phyloP scores from a whole-genome alignment of 2,888 invertebrate genomes.

The Nycteola revayana region DNA sequence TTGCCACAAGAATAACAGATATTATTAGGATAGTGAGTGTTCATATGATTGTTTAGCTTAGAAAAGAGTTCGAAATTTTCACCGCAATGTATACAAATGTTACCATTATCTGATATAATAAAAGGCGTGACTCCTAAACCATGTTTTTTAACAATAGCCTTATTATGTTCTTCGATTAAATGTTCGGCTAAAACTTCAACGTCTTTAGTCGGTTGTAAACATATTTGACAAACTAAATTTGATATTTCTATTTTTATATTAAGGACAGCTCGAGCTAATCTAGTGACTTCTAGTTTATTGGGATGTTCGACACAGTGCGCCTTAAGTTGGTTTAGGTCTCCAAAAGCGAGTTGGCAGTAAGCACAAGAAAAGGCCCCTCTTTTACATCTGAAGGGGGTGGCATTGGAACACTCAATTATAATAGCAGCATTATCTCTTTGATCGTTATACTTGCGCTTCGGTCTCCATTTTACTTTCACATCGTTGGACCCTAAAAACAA shows the following conservation, averaged over 20 bases:
- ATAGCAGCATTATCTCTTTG: conserved; percentile 69
- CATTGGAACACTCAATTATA: conserved; percentile 66
- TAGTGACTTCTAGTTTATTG: conserved; percentile 50
- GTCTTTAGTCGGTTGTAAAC: conserved; percentile 38
- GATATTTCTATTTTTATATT: conserved; percentile 63
- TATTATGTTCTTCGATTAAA: conserved; percentile 49
- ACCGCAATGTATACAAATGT: conserved; percentile 53
- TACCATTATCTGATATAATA: conserved; percentile 44
- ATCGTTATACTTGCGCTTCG: conserved; percentile 64
- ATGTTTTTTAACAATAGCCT: conserved; percentile 43
- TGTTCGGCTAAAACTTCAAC: conserved; percentile 55
- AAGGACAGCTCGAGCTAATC: conserved; percentile 40
- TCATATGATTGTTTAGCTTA: conserved; percentile 64
- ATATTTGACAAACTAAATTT: conserved; percentile 56
- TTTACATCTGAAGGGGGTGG: conserved; percentile 67
- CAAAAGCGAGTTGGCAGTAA: conserved; percentile 56
- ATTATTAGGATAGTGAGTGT: conserved; percentile 63
- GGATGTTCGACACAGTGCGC: conserved; percentile 51
- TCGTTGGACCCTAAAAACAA: conserved; percentile 65
- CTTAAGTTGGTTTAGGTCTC: conserved; percentile 54
- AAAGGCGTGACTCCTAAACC: conserved; percentile 62
- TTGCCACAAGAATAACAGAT: conserved; percentile 71
- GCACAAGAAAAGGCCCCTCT: conserved; percentile 63
- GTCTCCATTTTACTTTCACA: conserved; percentile 57
- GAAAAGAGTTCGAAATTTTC: conserved; percentile 56